Percentiles rank a stretch among this genome's conserved stretches.
phyloP scores from a whole-genome alignment of 1,140 invertebrate genomes.

The Camponotus pennsylvanicus region DNA sequence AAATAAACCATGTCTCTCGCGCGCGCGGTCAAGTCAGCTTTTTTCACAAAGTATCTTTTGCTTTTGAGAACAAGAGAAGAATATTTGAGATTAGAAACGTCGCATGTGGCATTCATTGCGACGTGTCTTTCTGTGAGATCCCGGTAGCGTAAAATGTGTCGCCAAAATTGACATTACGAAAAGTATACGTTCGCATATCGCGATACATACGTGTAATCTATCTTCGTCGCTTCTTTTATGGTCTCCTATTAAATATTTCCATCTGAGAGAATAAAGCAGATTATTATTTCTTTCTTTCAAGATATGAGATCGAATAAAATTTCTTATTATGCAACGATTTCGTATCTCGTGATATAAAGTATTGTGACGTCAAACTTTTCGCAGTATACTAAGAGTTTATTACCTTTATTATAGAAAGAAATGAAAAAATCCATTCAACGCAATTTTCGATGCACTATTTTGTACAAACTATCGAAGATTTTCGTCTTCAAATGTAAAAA shows the following conservation, averaged over 20 bases:
- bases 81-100: constrained; percentile 52
- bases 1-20: no score
- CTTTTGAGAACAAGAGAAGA: constrained; percentile 1
- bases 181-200: not conserved
- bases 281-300: not conserved
- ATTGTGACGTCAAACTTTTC: not conserved
- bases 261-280: constrained; percentile 20
- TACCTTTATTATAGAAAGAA: not conserved
- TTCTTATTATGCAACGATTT: constrained; percentile 34
- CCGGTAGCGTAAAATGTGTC: constrained; percentile 26
- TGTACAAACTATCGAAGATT: constrained; percentile 1
- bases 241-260: constrained; percentile 53
- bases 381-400: not conserved
- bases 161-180: constrained; percentile 43
- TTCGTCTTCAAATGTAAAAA: not conserved
- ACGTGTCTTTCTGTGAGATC: not conserved
- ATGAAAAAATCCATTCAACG: not conserved
- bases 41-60: not conserved
- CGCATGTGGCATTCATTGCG: not conserved
- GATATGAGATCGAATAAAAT: not conserved
- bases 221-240: not conserved
- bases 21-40: not conserved
- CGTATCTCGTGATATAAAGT: constrained; percentile 11
- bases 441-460: not conserved
- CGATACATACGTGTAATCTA: not conserved